Conservation (phyloP, 2,113 vertebrate genomes). For the Crotophaga sulcirostris region DNA sequence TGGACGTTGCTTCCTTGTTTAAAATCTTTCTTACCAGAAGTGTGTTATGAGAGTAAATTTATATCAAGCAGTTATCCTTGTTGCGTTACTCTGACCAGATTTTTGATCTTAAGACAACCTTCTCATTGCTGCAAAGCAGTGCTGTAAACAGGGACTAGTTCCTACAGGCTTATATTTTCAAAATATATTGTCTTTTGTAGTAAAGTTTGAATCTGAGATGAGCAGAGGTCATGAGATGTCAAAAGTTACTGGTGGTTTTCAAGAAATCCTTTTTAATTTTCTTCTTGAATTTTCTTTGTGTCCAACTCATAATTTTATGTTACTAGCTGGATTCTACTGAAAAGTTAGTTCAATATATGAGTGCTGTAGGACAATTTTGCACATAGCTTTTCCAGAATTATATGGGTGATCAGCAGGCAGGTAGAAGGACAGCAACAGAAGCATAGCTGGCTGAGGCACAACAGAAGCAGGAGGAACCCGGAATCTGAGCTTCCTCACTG, state of each 20-base stretch:
- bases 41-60: not conserved
- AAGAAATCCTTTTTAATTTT: not conserved
- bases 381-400: not conserved
- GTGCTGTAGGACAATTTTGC: not conserved
- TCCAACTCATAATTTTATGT: not conserved
- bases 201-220: not conserved
- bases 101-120: not conserved
- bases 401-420: not conserved
- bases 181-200: not conserved
- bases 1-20: not conserved
- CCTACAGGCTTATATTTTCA: not conserved
- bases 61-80: not conserved
- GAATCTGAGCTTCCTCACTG: not conserved
- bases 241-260: not conserved
- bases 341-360: not conserved
- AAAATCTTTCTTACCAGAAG: not conserved
- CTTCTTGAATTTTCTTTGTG: not conserved
- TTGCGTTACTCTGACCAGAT: not conserved
- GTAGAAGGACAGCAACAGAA: not conserved
- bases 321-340: not conserved
- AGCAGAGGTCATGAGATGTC: not conserved
- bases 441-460: not conserved
- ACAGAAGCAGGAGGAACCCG: not conserved
- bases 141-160: not conserved
- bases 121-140: not conserved